Evolutionary conservation across 2,113 vertebrate species (phyloP).

Genomic region (Daubentonia madagascariensis): DNA sequence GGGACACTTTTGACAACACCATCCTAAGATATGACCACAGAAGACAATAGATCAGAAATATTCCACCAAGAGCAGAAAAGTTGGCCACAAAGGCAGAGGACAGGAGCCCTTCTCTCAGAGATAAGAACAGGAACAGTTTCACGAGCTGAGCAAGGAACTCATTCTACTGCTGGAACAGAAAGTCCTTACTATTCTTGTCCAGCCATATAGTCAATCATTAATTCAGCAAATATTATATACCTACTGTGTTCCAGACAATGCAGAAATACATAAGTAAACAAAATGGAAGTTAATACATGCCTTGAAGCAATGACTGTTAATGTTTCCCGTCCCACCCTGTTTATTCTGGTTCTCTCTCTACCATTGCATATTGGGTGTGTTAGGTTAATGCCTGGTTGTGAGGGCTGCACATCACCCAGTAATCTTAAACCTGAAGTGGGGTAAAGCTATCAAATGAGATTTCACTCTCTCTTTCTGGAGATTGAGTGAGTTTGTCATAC

Average conservation of each 20-base stretch:
- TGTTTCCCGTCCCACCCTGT: not conserved
- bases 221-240: not conserved
- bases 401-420: not conserved
- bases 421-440: not conserved
- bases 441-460: not conserved
- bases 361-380: not conserved
- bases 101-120: not conserved
- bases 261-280: not conserved
- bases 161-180: not conserved
- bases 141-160: not conserved
- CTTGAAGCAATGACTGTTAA: not conserved
- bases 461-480: not conserved
- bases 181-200: not conserved
- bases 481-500: not conserved
- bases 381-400: not conserved
- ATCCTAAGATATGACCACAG: not conserved
- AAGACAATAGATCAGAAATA: not conserved
- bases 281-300: not conserved
- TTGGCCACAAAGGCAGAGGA: not conserved
- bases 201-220: not conserved
- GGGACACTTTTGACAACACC: not conserved
- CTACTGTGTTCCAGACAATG: not conserved
- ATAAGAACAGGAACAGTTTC: not conserved
- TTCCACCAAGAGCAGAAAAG: not conserved
- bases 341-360: not conserved